Evolutionary conservation across 2,797 vertebrate species (phyloP).

Genomic region (Sebastes minor): DNA sequence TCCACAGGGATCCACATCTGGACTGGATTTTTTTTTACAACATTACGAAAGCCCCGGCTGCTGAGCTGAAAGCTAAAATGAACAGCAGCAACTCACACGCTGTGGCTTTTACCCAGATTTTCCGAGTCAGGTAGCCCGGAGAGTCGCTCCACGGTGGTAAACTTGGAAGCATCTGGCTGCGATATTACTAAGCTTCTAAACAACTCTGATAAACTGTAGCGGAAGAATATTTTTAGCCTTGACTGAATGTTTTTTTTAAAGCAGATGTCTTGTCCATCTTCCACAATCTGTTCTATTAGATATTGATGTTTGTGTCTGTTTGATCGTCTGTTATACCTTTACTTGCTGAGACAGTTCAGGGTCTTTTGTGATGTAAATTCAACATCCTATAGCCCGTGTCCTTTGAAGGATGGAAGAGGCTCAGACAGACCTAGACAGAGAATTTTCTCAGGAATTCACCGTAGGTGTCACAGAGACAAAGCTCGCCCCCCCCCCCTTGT

Average conservation of each 20-base stretch:
- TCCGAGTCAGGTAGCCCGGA: slow-evolving; percentile 44
- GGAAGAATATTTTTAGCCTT: slow-evolving; percentile 13
- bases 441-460: slow-evolving; percentile 68
- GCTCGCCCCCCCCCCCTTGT: slow-evolving; percentile 52
- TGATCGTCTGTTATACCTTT: slow-evolving; percentile 55
- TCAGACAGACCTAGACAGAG: slow-evolving; percentile 63
- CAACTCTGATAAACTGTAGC: neutral
- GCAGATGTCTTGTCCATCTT: slow-evolving; percentile 35
- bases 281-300: slow-evolving; percentile 19
- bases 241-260: neutral
- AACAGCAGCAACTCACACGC: slow-evolving; percentile 39
- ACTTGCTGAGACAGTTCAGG: slow-evolving; percentile 41
- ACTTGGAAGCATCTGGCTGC: slow-evolving; percentile 39
- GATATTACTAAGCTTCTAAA: slow-evolving; percentile 1
- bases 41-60: slow-evolving; percentile 42
- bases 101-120: slow-evolving; percentile 28
- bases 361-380: slow-evolving; percentile 69
- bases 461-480: slow-evolving; percentile 65
- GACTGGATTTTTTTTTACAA: slow-evolving; percentile 35
- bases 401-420: slow-evolving; percentile 64
- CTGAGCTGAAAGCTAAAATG: slow-evolving; percentile 38
- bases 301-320: slow-evolving; percentile 25
- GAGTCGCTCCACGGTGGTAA: slow-evolving; percentile 41
- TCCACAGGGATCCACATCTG: slow-evolving; percentile 71
- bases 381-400: slow-evolving; percentile 58